These are phyloP conservation scores for Leucania comma DNA, from an alignment of 2,888 invertebrate genomes.

Conservation along the genomic window DNA sequence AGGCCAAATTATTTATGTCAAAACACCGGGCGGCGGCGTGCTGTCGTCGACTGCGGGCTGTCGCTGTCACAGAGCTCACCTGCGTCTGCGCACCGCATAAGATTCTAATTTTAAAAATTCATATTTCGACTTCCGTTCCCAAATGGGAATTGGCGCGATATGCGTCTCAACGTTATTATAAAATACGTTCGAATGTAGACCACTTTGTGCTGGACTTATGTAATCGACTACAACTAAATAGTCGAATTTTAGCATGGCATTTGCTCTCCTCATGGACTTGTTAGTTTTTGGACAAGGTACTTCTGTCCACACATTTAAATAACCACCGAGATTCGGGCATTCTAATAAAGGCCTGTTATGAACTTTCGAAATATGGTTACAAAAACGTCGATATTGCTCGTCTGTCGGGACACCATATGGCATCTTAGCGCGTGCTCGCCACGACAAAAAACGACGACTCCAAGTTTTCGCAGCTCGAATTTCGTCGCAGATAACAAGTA, in stretches of 20 bases:
- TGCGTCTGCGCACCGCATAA: constrained; percentile 85
- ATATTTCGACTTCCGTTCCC: constrained; percentile 89
- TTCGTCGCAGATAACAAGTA: constrained; percentile 80
- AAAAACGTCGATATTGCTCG: constrained; percentile 56
- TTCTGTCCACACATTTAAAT: not conserved
- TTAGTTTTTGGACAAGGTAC: not conserved
- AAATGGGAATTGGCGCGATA: constrained; percentile 87
- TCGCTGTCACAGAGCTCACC: constrained; percentile 84
- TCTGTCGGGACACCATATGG: constrained; percentile 85
- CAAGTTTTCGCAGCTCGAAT: constrained; percentile 84
- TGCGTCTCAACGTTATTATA: constrained; percentile 70
- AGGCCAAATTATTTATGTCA: constrained; percentile 76
- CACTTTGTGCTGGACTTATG: constrained; percentile 51
- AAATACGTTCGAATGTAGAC: constrained; percentile 58
- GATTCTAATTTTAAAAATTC: constrained; percentile 89
- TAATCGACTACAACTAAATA: constrained; percentile 47
- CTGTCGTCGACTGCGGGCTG: constrained; percentile 67
- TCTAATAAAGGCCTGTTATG: constrained; percentile 57
- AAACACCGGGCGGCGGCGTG: constrained; percentile 62
- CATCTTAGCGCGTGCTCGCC: constrained; percentile 85
- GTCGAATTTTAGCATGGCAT: constrained; percentile 2
- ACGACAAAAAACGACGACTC: constrained; percentile 73
- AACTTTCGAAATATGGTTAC: constrained; percentile 59
- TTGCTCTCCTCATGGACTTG: not conserved
- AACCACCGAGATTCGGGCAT: constrained; percentile 4